These are phyloP conservation scores for Galbula dea DNA, from an alignment of 2,113 vertebrate genomes.

Conservation along the genomic window DNA sequence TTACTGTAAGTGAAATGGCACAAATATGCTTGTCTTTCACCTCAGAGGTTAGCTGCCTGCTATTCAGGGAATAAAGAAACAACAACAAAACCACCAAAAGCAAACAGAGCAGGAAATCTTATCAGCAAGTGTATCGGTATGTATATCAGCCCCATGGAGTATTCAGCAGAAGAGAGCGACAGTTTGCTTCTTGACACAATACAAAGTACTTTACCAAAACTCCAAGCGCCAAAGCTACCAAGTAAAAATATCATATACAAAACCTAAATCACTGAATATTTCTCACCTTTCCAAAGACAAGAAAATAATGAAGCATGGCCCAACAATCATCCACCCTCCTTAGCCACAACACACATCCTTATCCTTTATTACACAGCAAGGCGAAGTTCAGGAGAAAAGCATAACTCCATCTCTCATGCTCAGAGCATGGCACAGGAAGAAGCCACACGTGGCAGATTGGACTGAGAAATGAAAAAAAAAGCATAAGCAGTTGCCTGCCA, in stretches of 20 bases:
- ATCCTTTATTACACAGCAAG: neutral
- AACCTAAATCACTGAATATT: neutral
- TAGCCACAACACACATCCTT: neutral
- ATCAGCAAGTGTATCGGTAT: neutral
- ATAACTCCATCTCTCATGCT: rapidly evolving
- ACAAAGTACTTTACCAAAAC: neutral
- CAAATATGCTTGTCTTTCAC: neutral
- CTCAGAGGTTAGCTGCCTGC: neutral
- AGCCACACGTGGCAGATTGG: neutral
- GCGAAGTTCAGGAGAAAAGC: neutral
- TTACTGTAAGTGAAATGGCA: neutral
- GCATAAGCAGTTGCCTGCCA: neutral
- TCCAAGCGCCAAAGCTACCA: neutral
- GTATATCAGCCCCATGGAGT: neutral
- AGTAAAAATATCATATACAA: neutral
- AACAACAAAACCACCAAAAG: neutral
- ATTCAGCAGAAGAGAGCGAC: neutral
- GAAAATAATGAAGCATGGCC: neutral
- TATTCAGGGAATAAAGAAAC: neutral
- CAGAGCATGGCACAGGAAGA: rapidly evolving
- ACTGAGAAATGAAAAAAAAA: neutral
- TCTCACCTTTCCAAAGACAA: neutral
- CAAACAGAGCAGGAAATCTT: neutral
- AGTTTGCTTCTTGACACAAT: neutral
- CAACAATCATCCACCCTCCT: neutral